Evolutionary conservation across 2,797 vertebrate species (phyloP).

Genomic region (Arnoldichthys spilopterus): DNA sequence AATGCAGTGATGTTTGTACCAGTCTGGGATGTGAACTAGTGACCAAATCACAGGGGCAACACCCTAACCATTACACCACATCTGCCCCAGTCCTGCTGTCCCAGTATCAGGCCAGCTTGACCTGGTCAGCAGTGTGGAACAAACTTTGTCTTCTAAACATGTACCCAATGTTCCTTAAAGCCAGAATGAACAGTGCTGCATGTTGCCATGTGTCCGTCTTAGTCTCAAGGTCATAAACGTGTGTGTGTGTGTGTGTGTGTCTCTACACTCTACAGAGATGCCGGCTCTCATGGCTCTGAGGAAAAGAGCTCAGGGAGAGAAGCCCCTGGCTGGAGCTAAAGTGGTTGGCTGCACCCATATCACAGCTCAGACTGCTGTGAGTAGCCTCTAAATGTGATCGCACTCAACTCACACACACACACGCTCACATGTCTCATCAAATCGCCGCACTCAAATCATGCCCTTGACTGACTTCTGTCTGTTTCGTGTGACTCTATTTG

Average conservation of each 20-base stretch:
- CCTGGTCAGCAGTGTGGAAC: background rate
- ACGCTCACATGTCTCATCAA: background rate
- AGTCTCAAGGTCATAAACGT: conserved; percentile 9
- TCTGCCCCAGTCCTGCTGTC: no score
- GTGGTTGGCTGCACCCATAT: conserved; percentile 99
- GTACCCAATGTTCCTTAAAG: background rate
- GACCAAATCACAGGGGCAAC: no score
- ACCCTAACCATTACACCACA: no score
- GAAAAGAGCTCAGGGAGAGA: conserved; percentile 98
- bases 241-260: conserved; percentile 9
- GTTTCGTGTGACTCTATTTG: background rate
- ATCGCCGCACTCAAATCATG: background rate
- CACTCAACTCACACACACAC: background rate
- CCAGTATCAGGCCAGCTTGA: background rate
- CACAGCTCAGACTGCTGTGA: conserved; percentile 96
- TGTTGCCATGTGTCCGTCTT: background rate
- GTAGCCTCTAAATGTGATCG: conserved; percentile 57
- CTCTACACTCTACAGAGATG: conserved; percentile 83
- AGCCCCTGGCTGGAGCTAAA: conserved; percentile 95
- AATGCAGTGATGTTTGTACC: no score
- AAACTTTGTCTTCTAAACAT: background rate
- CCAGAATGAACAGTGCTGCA: background rate
- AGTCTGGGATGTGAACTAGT: no score
- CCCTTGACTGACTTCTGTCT: background rate
- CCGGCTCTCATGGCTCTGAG: conserved; percentile 96